These are phyloP conservation scores for Macrophya alboannulata DNA, from an alignment of 2,888 invertebrate genomes.

Conservation along the genomic window DNA sequence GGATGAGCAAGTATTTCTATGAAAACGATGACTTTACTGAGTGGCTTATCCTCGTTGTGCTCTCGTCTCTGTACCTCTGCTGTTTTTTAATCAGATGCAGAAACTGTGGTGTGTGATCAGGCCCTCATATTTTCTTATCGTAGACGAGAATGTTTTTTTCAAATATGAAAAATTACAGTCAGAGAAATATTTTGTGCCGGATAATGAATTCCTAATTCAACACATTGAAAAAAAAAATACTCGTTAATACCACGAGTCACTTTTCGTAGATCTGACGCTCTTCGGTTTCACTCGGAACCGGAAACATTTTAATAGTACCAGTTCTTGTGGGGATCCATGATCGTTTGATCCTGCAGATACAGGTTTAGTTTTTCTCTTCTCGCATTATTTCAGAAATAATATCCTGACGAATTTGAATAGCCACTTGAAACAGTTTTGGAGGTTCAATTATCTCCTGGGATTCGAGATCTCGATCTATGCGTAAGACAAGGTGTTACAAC, in stretches of 20 bases:
- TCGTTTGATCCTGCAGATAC: neutral
- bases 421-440: neutral
- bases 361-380: neutral
- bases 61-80: neutral
- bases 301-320: neutral
- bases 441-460: neutral
- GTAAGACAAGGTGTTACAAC: conserved; percentile 64
- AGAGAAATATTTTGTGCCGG: neutral
- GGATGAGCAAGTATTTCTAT: neutral
- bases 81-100: neutral
- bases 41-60: neutral
- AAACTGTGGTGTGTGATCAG: neutral
- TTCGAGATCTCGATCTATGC: conserved; percentile 4
- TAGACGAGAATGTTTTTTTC: neutral
- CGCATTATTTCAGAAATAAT: neutral
- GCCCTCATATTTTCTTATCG: neutral
- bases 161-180: neutral
- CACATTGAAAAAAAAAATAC: neutral
- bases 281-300: neutral
- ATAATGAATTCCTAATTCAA: neutral
- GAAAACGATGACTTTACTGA: neutral
- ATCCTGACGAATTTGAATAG: neutral
- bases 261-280: neutral
- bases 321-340: neutral
- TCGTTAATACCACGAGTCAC: neutral